Conservation (phyloP, 2,797 vertebrate species). For the Propithecus perrieri region DNA sequence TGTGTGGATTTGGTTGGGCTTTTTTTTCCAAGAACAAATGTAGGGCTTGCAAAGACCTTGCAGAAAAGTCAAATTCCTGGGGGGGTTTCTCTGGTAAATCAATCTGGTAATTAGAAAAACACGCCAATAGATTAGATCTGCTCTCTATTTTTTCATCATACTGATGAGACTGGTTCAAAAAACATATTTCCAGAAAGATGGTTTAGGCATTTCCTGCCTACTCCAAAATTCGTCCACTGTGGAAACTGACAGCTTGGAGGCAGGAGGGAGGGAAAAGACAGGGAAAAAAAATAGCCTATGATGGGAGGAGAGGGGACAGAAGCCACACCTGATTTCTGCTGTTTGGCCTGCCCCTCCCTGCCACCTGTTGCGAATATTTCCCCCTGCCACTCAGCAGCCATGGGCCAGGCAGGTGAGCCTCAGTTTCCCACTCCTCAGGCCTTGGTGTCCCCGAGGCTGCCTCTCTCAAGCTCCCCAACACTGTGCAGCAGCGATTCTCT, state of each 20-base stretch:
- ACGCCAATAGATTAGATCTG: slow-evolving; percentile 73
- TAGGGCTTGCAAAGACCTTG: slow-evolving; percentile 73
- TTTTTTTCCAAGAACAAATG: slow-evolving; percentile 62
- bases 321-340: background rate
- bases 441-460: background rate
- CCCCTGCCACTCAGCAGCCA: background rate
- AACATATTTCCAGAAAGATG: slow-evolving; percentile 57
- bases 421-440: background rate
- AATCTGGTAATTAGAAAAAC: slow-evolving; percentile 80
- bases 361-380: background rate
- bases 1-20: slow-evolving; percentile 55
- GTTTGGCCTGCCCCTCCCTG: background rate
- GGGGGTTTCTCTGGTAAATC: slow-evolving; percentile 78
- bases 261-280: background rate
- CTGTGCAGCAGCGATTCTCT: background rate
- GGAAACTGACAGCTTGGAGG: background rate
- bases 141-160: slow-evolving; percentile 73
- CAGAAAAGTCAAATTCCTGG: slow-evolving; percentile 75
- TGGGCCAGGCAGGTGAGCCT: background rate
- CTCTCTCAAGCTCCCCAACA: background rate
- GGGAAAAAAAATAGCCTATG: background rate
- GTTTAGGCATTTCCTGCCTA: slow-evolving; percentile 7
- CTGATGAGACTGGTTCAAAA: slow-evolving; percentile 74
- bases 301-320: background rate
- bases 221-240: slow-evolving; percentile 12